Evolutionary conservation across 2,888 invertebrate genomes (phyloP).

Genomic region (Melieria picta): DNA sequence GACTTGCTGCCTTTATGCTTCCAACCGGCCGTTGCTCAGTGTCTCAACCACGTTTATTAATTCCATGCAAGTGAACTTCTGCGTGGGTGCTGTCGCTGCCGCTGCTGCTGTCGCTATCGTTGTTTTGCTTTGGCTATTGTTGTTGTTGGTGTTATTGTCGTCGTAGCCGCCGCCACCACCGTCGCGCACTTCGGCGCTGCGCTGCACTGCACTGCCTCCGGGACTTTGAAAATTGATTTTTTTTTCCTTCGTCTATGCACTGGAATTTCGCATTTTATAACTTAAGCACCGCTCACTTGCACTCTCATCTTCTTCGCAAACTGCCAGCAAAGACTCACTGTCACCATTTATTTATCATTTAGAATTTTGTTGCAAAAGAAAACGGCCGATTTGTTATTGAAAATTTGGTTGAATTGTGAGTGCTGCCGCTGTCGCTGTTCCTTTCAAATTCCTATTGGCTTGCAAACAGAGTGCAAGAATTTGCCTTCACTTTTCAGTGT

Average conservation of each 20-base stretch:
- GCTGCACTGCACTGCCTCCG: background rate
- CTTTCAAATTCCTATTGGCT: no score
- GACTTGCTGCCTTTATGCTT: constrained; percentile 9
- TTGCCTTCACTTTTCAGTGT: no score
- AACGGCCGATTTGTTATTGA: no score
- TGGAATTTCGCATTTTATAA: constrained; percentile 22
- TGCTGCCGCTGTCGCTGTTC: no score
- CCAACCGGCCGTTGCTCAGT: constrained; percentile 6
- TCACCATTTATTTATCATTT: no score
- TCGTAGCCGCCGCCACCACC: constrained; percentile 7
- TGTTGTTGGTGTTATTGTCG: background rate
- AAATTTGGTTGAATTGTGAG: no score
- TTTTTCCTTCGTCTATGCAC: constrained; percentile 14
- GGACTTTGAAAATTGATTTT: constrained; percentile 30
- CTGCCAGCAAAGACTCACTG: background rate
- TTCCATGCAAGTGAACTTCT: constrained; percentile 23
- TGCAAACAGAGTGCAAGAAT: no score
- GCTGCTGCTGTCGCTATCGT: background rate
- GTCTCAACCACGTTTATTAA: constrained; percentile 12
- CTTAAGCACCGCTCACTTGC: background rate
- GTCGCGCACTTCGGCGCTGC: background rate
- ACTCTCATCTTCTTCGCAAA: background rate
- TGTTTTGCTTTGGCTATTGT: background rate
- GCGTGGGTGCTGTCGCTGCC: constrained; percentile 1
- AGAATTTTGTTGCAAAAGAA: no score